phyloP scores from a whole-genome alignment of 2,113 vertebrate species.

The Stictonetta naevosa region DNA sequence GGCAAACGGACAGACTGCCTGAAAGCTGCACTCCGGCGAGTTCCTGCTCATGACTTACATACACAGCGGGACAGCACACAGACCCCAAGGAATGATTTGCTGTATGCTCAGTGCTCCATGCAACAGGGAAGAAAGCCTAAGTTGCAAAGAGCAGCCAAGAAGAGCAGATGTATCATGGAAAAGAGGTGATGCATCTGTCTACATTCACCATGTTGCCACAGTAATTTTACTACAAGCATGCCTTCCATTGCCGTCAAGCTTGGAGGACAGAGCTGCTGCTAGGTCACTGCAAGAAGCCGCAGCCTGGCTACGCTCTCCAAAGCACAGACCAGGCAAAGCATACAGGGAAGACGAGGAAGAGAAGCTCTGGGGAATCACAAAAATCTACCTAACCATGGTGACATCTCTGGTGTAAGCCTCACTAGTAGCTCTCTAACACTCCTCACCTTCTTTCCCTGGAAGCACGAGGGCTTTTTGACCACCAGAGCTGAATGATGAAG shows the following conservation, averaged over 20 bases:
- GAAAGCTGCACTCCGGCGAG: background rate
- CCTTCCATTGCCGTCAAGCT: too few relatives aligned
- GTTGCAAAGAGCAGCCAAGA: background rate
- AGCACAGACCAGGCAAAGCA: background rate
- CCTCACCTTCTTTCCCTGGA: background rate
- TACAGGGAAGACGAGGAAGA: background rate
- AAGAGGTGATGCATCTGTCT: background rate
- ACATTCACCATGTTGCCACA: background rate
- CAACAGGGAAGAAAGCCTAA: background rate
- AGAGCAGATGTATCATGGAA: fast-evolving
- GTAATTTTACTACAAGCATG: background rate
- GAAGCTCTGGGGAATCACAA: fast-evolving
- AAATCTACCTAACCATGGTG: background rate
- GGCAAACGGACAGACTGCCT: background rate
- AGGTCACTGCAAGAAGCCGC: background rate
- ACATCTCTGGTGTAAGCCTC: background rate
- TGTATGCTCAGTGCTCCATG: background rate
- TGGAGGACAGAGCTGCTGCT: background rate
- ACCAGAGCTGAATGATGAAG: background rate
- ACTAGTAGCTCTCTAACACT: background rate
- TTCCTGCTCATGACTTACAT: background rate
- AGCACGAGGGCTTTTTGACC: background rate
- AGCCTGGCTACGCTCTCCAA: background rate
- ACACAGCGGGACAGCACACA: background rate
- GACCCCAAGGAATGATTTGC: background rate